A percentile compares a stretch with the other conserved stretches of the same genome.
Conservation (phyloP, 2,113 vertebrate species). For the Hypocryptadius cinnamomeus region DNA sequence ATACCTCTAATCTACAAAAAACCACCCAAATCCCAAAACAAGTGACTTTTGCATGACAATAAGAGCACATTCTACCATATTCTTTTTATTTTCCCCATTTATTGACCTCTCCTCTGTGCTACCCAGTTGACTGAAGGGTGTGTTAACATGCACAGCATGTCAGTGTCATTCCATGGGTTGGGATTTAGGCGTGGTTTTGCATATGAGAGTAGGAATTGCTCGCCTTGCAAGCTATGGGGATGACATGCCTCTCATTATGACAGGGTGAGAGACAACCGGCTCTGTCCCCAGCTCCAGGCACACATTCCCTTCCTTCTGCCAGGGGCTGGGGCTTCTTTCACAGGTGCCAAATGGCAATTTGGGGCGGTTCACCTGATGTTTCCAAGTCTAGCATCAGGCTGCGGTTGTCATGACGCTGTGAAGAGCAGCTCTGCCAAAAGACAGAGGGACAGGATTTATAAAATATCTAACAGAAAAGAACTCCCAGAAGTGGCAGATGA, state of each 20-base stretch:
- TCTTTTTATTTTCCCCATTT: neutral
- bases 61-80: neutral
- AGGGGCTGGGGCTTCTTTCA: neutral
- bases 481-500: neutral
- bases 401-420: accelerated
- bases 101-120: neutral
- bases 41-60: neutral
- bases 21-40: neutral
- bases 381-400: neutral
- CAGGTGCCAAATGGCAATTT: neutral
- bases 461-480: neutral
- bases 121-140: neutral
- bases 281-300: neutral
- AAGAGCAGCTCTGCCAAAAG: neutral
- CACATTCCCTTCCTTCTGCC: neutral
- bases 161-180: neutral
- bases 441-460: neutral
- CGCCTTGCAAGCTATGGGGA: neutral
- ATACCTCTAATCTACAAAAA: neutral
- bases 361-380: neutral
- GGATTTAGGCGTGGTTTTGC: neutral
- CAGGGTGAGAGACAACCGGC: neutral
- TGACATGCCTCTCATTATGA: neutral
- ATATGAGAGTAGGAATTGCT: neutral
- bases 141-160: neutral